Evolutionary conservation across 2,113 vertebrate species (phyloP), one percentile per base, ranked within the genome.

Genomic region (Varanus komodoensis): DNA sequence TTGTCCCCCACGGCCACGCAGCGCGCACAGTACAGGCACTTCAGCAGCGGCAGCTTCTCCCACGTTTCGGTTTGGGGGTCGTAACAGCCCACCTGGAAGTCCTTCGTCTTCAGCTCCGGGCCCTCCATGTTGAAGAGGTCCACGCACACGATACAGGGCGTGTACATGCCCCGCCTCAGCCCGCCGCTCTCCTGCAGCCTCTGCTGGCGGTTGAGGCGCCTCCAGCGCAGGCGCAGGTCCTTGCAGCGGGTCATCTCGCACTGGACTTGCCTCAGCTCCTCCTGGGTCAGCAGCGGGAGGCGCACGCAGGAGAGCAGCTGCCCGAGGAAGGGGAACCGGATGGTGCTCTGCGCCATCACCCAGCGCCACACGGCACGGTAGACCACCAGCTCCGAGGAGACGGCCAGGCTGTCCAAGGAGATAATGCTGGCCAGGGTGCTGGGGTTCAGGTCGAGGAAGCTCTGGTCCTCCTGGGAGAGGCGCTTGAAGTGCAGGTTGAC

Each of bases 131-230:
- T 97, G 25, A 96, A 97, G 57, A 98, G 94, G 83, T 98, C 98
- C 91, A 98, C 96, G 1, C 98, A 98, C 3, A 98, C 97, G 0
- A 98, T 98, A 93, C 97, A 97, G 78, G 97, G 97, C 93, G 97
- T 96, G 87, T 97, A 98, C 98, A 98, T 98, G 17, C 98, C 98
- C 90, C 97, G 97, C 6, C 98, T 89, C 1, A 97, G 97, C 0
- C 86, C 73, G 0, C 79, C 1, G 0, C 84, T 15, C 17, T 54
- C 25, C 9, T 29, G 75, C 1, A 87, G 29, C 8, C 86, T 11
- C 68, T 93, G 85, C 3, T 85, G 78, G 95, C 0, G 96, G 95
- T 82, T 96, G 93, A 87, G 97, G 96, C 0, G 96, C 94, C 93
- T 0, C 96, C 95, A 6, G 96, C 97, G 87, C 52, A 52, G 97